Evolutionary conservation across 2,888 invertebrate genomes (phyloP).

Genomic region (Eustalomyia histrio): DNA sequence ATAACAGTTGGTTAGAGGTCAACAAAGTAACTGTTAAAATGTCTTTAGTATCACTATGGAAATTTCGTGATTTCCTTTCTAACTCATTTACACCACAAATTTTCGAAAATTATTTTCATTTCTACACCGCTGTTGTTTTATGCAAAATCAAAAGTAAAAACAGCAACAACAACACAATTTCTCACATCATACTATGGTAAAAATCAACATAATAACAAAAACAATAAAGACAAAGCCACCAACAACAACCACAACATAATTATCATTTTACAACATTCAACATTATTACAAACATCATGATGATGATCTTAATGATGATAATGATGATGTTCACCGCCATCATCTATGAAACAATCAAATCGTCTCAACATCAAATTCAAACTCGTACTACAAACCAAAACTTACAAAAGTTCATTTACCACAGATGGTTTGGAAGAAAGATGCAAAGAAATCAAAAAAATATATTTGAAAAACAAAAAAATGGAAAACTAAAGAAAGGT

Average conservation of each 20-base stretch:
- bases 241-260: conserved; percentile 19
- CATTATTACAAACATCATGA: not conserved
- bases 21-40: conserved; percentile 46
- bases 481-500: conserved; percentile 39
- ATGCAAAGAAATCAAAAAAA: conserved; percentile 3
- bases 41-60: conserved; percentile 43
- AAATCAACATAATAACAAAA: conserved; percentile 29
- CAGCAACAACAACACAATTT: conserved; percentile 20
- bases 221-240: conserved; percentile 10
- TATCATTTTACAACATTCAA: conserved; percentile 12
- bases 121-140: conserved; percentile 26
- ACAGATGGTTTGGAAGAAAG: conserved; percentile 29
- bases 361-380: not conserved
- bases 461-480: not conserved
- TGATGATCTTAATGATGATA: not conserved
- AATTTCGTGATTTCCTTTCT: conserved; percentile 60
- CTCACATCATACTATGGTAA: conserved; percentile 32
- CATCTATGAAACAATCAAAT: conserved; percentile 16
- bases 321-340: conserved; percentile 31
- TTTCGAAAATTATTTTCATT: conserved; percentile 39
- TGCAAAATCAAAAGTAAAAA: conserved; percentile 23
- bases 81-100: conserved; percentile 49
- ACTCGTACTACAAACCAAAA: conserved; percentile 20
- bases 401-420: conserved; percentile 48
- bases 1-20: conserved; percentile 49